Percentiles rank a stretch among this genome's conserved stretches.
Evolutionary conservation across 2,113 vertebrate genomes (phyloP).

Genomic region (Mus pahari): DNA sequence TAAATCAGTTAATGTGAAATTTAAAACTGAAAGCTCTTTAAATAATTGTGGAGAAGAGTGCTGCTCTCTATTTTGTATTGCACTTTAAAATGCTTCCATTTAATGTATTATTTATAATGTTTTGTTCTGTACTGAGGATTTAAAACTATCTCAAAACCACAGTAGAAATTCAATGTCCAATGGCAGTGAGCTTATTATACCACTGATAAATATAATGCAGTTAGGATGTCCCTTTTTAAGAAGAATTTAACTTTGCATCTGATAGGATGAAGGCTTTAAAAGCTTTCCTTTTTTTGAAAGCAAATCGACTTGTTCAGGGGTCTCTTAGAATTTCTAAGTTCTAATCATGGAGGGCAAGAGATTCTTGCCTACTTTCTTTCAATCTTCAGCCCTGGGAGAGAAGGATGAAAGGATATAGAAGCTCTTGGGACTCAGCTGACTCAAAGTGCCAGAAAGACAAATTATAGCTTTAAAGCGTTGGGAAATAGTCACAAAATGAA

Average conservation of each 20-base stretch:
- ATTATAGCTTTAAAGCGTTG: constrained; percentile 55
- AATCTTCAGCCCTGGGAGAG: constrained; percentile 12
- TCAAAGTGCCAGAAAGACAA: constrained; percentile 60
- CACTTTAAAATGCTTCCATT: constrained; percentile 36
- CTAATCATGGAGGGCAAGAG: neutral
- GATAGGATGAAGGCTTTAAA: neutral
- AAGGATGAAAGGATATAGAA: neutral
- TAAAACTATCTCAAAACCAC: neutral
- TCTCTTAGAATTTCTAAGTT: neutral
- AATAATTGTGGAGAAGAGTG: neutral
- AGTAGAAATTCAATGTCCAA: neutral
- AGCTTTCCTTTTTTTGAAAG: neutral
- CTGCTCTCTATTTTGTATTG: neutral
- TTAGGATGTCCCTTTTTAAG: neutral
- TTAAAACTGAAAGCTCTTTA: neutral
- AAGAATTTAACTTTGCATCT: constrained; percentile 16
- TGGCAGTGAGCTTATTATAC: neutral
- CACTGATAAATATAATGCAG: neutral
- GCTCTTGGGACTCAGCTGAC: neutral
- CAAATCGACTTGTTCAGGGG: neutral
- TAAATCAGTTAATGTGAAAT: constrained; percentile 25
- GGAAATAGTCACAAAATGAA: constrained; percentile 76
- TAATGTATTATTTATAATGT: constrained; percentile 52
- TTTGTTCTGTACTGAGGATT: constrained; percentile 30
- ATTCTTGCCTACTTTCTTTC: neutral